These are phyloP conservation scores for Axis porcinus DNA, from an alignment of 2,113 vertebrate species.

Conservation along the genomic window DNA sequence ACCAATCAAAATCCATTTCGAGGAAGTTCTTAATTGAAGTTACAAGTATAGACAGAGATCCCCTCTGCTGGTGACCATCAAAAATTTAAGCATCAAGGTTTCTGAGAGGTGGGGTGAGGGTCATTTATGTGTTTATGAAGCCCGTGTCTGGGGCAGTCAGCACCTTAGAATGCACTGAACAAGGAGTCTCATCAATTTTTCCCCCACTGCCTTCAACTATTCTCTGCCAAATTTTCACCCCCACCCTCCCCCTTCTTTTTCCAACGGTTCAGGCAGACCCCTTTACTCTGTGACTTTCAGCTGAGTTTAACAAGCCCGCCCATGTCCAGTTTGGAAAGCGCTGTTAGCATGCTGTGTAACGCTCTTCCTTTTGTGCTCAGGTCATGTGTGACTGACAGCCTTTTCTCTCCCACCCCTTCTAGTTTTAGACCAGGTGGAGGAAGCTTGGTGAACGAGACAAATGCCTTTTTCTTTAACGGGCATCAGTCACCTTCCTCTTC, in stretches of 20 bases:
- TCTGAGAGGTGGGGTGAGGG: fast-evolving
- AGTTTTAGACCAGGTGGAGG: background rate
- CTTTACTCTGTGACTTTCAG: background rate
- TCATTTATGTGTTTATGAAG: background rate
- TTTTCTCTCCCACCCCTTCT: background rate
- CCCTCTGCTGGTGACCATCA: background rate
- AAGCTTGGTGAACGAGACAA: background rate
- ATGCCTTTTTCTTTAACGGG: background rate
- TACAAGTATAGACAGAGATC: background rate
- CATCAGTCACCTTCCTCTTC: too few relatives aligned
- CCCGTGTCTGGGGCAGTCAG: background rate
- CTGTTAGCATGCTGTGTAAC: background rate
- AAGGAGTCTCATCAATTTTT: background rate
- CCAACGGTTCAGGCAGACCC: background rate
- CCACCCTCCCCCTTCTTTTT: background rate
- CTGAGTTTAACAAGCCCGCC: background rate
- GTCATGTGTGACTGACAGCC: fast-evolving
- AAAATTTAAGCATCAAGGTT: background rate
- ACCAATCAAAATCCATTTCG: background rate
- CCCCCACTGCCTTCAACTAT: background rate
- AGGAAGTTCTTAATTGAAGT: background rate
- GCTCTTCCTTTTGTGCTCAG: background rate
- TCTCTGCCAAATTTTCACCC: background rate
- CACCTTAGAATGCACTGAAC: background rate
- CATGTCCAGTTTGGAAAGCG: background rate